Evolutionary conservation across 2,888 invertebrate species (phyloP), one percentile per base, ranked within the genome.

Genomic region (Polydrusus pterygomalis): DNA sequence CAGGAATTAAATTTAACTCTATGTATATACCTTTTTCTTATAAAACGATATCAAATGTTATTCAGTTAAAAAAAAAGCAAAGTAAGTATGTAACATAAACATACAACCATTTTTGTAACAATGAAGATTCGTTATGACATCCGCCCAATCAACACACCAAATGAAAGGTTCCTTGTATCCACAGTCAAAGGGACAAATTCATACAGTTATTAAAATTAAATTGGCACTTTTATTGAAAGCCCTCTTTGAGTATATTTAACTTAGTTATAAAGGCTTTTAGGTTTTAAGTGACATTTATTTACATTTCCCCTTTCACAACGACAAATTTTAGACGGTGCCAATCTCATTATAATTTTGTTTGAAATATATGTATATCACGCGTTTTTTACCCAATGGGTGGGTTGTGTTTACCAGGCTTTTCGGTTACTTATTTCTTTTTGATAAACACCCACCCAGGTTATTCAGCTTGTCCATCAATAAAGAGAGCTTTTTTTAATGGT

Each of bases 211-310:
- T 18, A 38, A 60, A 38, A 60, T 60, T 60, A 60, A 60, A 60
- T 38, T 60, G 58, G 15, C 58, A 60, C 58, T 60, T 54, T 60
- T 60, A 38, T 38, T 38, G 18, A 38, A 13, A 60, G 58, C 18
- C 1, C 38, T 60, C 58, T 60, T 60, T 60, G 40, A 38, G 38
- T 18, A 60, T 18, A 60, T 38, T 60, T 60, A 34, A 60, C 38
- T 60, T 18, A 60, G 15, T 60, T 60, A 38, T 60, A 34, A 60
- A 60, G 17, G 38, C 58, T 60, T 60, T 38, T 54, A 54, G 25
- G 54, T 20, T 30, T 54, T 25, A 54, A 54, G 58, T 60, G 58
- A 38, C 58, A 60, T 60, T 60, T 60, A 60, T 60, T 60, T 60
- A 60, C 58, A 60, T 60, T 38, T 38, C 38, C 17, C 34, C 38